A percentile compares a stretch with the other conserved stretches of the same genome.
Conservation (phyloP, 1,140 invertebrate genomes). For the Idris sp. region DNA sequence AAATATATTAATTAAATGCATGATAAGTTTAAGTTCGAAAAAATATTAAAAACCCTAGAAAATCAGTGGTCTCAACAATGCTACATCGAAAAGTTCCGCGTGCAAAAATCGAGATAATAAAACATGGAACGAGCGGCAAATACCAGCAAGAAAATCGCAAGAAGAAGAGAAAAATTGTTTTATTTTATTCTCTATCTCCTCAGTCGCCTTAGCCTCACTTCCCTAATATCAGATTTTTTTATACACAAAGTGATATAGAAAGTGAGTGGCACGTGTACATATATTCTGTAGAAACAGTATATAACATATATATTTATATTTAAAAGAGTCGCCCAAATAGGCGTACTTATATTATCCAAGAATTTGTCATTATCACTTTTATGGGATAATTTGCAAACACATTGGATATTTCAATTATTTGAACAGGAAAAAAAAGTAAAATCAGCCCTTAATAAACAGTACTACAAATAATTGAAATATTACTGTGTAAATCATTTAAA, state of each 20-base stretch:
- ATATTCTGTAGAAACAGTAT: conserved; percentile 13
- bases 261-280: conserved; percentile 18
- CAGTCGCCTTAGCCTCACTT: conserved; percentile 45
- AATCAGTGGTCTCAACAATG: conserved; percentile 54
- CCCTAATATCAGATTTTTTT: conserved; percentile 51
- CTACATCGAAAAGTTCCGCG: conserved; percentile 71
- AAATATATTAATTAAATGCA: too few species aligned
- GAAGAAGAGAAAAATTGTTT: conserved; percentile 65
- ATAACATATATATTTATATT: conserved; percentile 36
- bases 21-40: too few species aligned
- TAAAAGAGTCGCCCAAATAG: conserved; percentile 70
- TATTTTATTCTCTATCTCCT: conserved; percentile 47
- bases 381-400: conserved; percentile 59
- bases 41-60: too few species aligned
- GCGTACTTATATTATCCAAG: conserved; percentile 71
- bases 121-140: conserved; percentile 59
- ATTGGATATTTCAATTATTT: too few species aligned
- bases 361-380: conserved; percentile 50
- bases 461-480: too few species aligned
- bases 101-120: conserved; percentile 58
- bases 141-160: conserved; percentile 75
- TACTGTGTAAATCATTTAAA: too few species aligned
- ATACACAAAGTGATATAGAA: conserved; percentile 18
- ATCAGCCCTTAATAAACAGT: too few species aligned
- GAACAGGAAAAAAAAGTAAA: too few species aligned